Conservation (phyloP, 2,888 invertebrate species). For the Phyllotreta striolata region DNA sequence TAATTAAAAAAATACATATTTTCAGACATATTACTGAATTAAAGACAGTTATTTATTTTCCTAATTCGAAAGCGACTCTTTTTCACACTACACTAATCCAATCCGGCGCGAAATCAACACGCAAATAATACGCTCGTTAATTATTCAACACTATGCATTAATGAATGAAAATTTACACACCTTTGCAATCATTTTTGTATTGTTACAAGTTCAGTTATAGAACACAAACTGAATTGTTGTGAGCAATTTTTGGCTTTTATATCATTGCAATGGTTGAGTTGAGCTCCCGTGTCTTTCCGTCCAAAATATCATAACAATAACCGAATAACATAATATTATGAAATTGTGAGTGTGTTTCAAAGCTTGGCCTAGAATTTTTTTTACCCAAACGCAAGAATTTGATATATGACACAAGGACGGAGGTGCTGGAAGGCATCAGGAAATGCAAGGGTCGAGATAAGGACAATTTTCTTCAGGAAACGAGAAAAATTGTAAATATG, state of each 20-base stretch:
- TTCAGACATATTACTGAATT: no score
- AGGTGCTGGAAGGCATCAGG: neutral
- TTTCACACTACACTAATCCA: conserved; percentile 7
- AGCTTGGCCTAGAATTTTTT: conserved; percentile 36
- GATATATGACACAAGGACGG: conserved; percentile 22
- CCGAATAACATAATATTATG: conserved; percentile 32
- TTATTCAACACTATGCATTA: neutral
- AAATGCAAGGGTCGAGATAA: neutral
- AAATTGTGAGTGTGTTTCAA: conserved; percentile 34
- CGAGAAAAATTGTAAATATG: no score
- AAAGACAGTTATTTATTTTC: no score
- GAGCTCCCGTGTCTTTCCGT: conserved; percentile 28
- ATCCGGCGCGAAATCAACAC: neutral
- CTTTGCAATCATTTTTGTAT: conserved; percentile 36
- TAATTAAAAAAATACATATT: no score
- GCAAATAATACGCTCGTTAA: neutral
- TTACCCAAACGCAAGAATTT: conserved; percentile 26
- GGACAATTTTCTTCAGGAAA: no score
- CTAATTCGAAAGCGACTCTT: neutral
- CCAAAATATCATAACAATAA: conserved; percentile 35
- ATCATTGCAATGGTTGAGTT: conserved; percentile 38
- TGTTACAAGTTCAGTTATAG: conserved; percentile 23
- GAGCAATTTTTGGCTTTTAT: conserved; percentile 38
- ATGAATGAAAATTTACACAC: conserved; percentile 31
- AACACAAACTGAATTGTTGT: conserved; percentile 35